A percentile compares a stretch with the other conserved stretches of the same genome.
Conservation (phyloP, 1,140 invertebrate species). For the Nephila pilipes region DNA sequence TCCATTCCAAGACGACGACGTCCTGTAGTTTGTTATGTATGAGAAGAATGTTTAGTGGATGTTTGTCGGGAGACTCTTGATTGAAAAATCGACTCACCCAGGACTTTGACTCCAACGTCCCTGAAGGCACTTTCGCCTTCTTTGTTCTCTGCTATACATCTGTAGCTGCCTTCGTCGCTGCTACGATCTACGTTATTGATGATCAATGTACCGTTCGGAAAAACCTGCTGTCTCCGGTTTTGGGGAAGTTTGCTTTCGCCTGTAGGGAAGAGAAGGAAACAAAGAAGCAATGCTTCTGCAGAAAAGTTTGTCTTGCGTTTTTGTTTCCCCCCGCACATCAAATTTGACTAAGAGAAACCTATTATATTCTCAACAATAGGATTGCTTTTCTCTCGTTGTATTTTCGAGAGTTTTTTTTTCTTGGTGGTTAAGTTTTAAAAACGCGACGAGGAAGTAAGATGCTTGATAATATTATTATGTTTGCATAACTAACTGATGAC, state of each 20-base stretch:
- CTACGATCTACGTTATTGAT: constrained; percentile 96
- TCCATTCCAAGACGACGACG: not conserved
- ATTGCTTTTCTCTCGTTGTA: not conserved
- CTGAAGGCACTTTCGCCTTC: constrained; percentile 93
- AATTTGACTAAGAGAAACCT: constrained; percentile 73
- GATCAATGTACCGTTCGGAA: constrained; percentile 93
- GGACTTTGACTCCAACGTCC: constrained; percentile 95
- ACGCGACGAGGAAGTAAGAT: not conserved
- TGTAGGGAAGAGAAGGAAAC: constrained; percentile 82
- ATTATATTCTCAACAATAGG: constrained; percentile 1
- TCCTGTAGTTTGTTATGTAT: not conserved
- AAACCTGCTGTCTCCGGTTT: constrained; percentile 81
- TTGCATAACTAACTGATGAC: not conserved
- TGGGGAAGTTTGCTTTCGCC: constrained; percentile 84
- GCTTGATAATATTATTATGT: not conserved
- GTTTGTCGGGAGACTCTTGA: not conserved
- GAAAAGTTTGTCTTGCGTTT: constrained; percentile 21
- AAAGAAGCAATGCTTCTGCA: constrained; percentile 39
- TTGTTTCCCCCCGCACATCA: constrained; percentile 33
- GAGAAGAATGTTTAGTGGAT: constrained; percentile 1
- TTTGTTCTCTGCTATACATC: constrained; percentile 94
- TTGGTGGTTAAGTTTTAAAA: not conserved
- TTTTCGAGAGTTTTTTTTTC: not conserved
- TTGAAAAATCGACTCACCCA: constrained; percentile 82
- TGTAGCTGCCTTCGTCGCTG: constrained; percentile 96